Percentiles rank a stretch among this genome's conserved stretches.
Conservation (phyloP, 2,888 invertebrate genomes). For the Eueremaeus valkanovi region DNA sequence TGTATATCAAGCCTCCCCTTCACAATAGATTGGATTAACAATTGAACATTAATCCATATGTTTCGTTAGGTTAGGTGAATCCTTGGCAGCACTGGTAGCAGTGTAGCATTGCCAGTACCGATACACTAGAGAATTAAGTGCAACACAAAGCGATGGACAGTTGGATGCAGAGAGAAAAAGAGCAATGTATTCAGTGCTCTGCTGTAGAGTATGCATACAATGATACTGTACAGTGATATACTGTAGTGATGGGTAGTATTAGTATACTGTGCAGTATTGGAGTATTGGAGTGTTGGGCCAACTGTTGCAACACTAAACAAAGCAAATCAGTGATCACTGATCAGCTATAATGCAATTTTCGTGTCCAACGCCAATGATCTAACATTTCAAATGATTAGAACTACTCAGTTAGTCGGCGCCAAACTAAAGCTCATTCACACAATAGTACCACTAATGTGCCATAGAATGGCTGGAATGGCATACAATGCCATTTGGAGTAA, state of each 20-base stretch:
- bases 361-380: conserved; percentile 29
- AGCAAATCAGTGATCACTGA: conserved; percentile 20
- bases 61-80: background rate
- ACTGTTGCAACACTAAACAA: conserved; percentile 35
- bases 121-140: conserved; percentile 31
- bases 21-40: conserved; percentile 32
- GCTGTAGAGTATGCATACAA: background rate
- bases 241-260: background rate
- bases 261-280: too few species aligned
- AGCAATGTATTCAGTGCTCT: background rate
- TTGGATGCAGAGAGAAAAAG: conserved; percentile 16
- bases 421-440: conserved; percentile 21
- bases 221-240: background rate
- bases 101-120: conserved; percentile 17
- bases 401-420: background rate
- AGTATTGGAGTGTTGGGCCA: conserved; percentile 32
- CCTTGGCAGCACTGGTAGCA: conserved; percentile 36
- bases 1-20: conserved; percentile 8
- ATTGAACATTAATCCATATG: conserved; percentile 37
- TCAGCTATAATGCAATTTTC: conserved; percentile 27
- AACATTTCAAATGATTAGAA: conserved; percentile 35
- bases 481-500: background rate
- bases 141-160: conserved; percentile 18
- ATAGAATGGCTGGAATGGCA: background rate
- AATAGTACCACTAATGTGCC: conserved; percentile 18